These are phyloP conservation scores for Rhamphomyia laevipes DNA, from an alignment of 2,888 invertebrate genomes.

Conservation along the genomic window DNA sequence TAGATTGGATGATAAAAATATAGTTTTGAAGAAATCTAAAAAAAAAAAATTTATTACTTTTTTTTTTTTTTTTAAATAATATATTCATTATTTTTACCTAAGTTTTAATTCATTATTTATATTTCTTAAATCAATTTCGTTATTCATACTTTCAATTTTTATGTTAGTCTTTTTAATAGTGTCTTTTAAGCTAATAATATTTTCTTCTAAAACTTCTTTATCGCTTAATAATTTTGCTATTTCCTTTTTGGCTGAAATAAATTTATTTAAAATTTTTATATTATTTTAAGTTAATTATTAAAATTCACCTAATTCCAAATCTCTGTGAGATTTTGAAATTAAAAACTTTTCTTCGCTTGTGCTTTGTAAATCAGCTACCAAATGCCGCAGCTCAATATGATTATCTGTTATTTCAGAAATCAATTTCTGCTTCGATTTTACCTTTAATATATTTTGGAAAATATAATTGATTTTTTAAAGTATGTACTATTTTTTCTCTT, in stretches of 20 bases:
- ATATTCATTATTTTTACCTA: constrained; percentile 20
- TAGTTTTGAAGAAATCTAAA: constrained; percentile 30
- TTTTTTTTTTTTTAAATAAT: neutral
- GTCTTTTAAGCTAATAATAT: neutral
- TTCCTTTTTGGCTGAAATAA: constrained; percentile 22
- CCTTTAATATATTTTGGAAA: constrained; percentile 10
- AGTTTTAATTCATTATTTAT: constrained; percentile 26
- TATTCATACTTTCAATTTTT: neutral
- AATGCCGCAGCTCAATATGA: constrained; percentile 32
- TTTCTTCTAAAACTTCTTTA: neutral
- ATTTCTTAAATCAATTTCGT: constrained; percentile 24
- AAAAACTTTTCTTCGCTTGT: constrained; percentile 31
- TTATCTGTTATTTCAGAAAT: constrained; percentile 35
- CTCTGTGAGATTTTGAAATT: constrained; percentile 32
- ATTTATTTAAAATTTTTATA: neutral
- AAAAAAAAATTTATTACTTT: neutral
- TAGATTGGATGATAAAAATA: constrained; percentile 25
- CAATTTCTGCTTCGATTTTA: constrained; percentile 31
- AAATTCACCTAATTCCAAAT: constrained; percentile 27
- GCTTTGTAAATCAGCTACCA: constrained; percentile 36
- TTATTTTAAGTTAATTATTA: no score
- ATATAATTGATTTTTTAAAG: no score
- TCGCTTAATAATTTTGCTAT: constrained; percentile 14
- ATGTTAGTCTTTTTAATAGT: neutral
- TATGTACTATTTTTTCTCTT: neutral